Conservation (phyloP, 2,113 vertebrate genomes). For the Bubo scandiacus region DNA sequence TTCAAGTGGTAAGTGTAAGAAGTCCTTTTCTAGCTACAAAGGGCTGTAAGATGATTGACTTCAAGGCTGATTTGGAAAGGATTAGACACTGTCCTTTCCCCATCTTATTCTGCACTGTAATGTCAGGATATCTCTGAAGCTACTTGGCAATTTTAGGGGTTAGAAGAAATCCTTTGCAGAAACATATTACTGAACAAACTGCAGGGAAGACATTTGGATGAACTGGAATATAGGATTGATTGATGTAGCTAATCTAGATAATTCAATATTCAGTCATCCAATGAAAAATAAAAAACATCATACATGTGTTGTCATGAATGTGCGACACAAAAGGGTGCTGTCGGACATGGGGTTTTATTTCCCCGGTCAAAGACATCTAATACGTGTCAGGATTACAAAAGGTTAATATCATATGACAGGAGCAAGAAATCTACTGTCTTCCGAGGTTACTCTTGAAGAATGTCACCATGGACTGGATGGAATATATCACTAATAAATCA, state of each 20-base stretch:
- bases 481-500: conserved; percentile 57
- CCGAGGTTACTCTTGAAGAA: conserved; percentile 31
- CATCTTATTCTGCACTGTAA: neutral
- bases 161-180: conserved; percentile 26
- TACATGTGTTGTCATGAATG: neutral
- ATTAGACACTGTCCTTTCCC: conserved; percentile 32
- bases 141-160: neutral
- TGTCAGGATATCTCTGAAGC: conserved; percentile 31
- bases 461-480: conserved; percentile 12
- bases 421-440: conserved; percentile 46
- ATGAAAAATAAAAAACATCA: conserved; percentile 1
- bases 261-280: conserved; percentile 9
- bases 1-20: conserved; percentile 31
- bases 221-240: neutral
- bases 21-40: conserved; percentile 19
- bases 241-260: conserved; percentile 45
- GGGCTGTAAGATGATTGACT: conserved; percentile 21
- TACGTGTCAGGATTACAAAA: neutral
- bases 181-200: neutral
- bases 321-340: neutral
- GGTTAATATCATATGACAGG: conserved; percentile 23
- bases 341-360: neutral
- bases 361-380: neutral
- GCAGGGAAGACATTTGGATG: neutral
- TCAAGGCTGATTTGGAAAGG: conserved; percentile 35